A percentile compares a stretch with the other conserved stretches of the same genome.
Conservation (phyloP, 2,113 vertebrate species). For the Rhizomys pruinosus region DNA sequence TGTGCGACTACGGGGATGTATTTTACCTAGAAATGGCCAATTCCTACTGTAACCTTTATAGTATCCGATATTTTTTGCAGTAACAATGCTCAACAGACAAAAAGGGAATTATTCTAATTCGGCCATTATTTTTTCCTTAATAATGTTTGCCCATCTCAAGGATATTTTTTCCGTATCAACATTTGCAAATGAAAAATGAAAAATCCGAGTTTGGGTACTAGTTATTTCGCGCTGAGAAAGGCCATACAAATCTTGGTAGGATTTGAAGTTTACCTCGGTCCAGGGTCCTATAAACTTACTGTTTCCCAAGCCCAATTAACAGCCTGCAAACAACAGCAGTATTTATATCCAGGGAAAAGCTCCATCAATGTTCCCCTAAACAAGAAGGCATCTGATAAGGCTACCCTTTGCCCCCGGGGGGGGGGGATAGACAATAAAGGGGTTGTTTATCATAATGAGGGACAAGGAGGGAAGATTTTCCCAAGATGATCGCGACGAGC, state of each 20-base stretch:
- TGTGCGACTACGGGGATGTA: slow-evolving; percentile 26
- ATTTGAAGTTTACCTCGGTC: neutral
- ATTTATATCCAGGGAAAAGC: slow-evolving; percentile 16
- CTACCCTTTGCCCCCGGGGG: neutral
- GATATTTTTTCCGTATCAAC: slow-evolving; percentile 23
- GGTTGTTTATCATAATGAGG: neutral
- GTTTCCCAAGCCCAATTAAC: slow-evolving; percentile 49
- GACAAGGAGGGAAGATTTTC: neutral
- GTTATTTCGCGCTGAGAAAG: neutral
- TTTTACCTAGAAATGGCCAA: slow-evolving; percentile 52
- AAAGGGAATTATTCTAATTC: slow-evolving; percentile 33
- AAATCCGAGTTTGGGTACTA: neutral
- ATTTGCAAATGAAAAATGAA: neutral
- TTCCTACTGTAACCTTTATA: slow-evolving; percentile 16
- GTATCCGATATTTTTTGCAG: slow-evolving; percentile 42
- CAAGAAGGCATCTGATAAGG: slow-evolving; percentile 27
- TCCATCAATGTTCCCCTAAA: neutral
- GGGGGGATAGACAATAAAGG: slow-evolving; percentile 6
- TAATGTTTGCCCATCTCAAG: neutral
- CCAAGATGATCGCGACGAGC: neutral
- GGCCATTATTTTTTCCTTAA: neutral
- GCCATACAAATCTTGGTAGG: slow-evolving; percentile 21
- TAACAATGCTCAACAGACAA: slow-evolving; percentile 22
- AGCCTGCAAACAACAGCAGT: slow-evolving; percentile 42
- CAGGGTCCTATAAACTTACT: neutral